phyloP scores from a whole-genome alignment of 2,797 vertebrate genomes.

The Sibirionetta formosa region DNA sequence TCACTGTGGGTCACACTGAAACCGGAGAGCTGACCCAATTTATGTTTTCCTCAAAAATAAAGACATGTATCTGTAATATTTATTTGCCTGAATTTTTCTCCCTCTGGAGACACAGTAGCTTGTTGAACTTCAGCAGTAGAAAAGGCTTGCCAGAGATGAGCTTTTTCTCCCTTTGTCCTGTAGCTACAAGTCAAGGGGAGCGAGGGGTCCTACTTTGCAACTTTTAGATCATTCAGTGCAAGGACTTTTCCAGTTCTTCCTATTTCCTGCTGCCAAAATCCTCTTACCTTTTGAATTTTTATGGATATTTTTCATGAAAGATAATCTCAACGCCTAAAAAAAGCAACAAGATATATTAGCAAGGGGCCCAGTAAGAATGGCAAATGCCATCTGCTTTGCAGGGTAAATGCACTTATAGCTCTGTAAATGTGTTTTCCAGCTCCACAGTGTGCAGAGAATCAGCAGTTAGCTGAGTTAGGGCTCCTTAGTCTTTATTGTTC shows the following conservation, averaged over 20 bases:
- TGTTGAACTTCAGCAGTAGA: not conserved
- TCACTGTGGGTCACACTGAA: not conserved
- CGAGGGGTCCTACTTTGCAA: not conserved
- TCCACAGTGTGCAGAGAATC: not conserved
- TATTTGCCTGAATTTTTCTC: conserved; percentile 1
- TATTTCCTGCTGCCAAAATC: not conserved
- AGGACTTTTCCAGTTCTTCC: not conserved
- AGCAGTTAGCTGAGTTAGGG: not conserved
- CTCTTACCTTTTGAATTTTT: not conserved
- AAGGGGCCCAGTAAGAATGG: not conserved
- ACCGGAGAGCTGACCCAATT: not conserved
- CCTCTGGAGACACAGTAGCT: not conserved
- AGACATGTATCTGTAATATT: not conserved
- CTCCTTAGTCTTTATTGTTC: conserved; percentile 11
- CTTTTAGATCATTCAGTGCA: not conserved
- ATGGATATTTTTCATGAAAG: not conserved
- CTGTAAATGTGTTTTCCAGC: not conserved
- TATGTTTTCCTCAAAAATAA: conserved; percentile 20
- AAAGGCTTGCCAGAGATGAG: not conserved
- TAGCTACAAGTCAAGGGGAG: not conserved
- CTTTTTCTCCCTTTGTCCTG: not conserved
- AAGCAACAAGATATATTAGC: not conserved
- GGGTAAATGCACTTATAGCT: not conserved
- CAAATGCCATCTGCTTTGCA: not conserved
- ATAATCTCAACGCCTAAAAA: not conserved